phyloP scores from a whole-genome alignment of 2,113 vertebrate species.

The Siniperca chuatsi region DNA sequence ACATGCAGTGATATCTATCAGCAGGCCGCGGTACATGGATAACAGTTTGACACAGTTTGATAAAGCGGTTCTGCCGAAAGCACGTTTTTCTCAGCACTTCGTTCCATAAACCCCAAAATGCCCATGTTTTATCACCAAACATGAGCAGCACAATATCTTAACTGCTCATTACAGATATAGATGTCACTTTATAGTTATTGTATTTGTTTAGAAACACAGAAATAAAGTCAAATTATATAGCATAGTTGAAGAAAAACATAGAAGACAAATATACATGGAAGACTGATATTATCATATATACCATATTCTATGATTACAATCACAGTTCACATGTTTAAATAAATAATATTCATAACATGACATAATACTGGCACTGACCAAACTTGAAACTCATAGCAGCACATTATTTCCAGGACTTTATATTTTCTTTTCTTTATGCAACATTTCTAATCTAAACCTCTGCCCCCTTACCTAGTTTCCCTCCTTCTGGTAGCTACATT shows the following conservation, averaged over 20 bases:
- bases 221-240: background rate
- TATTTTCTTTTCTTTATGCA: background rate
- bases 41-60: conserved; percentile 31
- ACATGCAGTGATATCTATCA: conserved; percentile 61
- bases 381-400: conserved; percentile 29
- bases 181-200: conserved; percentile 14
- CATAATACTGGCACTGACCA: conserved; percentile 12
- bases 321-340: conserved; percentile 13
- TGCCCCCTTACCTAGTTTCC: background rate
- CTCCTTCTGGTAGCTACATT: background rate
- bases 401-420: background rate
- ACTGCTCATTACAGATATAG: background rate
- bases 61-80: conserved; percentile 23
- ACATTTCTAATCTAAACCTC: background rate
- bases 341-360: conserved; percentile 23
- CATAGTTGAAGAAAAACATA: background rate
- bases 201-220: conserved; percentile 10
- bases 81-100: conserved; percentile 20
- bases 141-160: background rate
- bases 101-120: conserved; percentile 5
- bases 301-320: conserved; percentile 18
- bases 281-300: conserved; percentile 12
- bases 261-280: conserved; percentile 9
- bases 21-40: conserved; percentile 22
- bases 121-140: conserved; percentile 2